These are phyloP conservation scores for Ips typographus DNA, from an alignment of 1,140 invertebrate genomes.

Conservation along the genomic window DNA sequence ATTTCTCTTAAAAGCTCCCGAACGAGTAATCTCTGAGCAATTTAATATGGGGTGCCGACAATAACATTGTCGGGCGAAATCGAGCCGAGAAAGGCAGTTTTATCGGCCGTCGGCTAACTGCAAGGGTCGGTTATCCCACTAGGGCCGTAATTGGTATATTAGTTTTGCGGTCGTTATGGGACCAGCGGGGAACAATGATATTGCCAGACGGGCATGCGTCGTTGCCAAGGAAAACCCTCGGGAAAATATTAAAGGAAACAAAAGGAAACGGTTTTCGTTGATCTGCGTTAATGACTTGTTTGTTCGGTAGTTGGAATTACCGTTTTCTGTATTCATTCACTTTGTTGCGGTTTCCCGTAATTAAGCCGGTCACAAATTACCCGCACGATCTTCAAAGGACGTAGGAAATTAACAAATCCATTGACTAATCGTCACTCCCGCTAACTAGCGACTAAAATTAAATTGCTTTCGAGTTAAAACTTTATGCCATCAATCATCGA, in stretches of 20 bases:
- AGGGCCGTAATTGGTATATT: conserved; percentile 49
- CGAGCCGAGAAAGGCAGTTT: conserved; percentile 38
- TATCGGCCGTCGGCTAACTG: conserved; percentile 35
- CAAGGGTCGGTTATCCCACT: conserved; percentile 35
- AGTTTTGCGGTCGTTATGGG: conserved; percentile 49
- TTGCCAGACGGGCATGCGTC: conserved; percentile 16
- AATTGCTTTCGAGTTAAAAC: conserved; percentile 26
- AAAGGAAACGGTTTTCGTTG: background rate
- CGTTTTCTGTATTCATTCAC: conserved; percentile 28
- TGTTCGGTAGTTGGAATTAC: background rate
- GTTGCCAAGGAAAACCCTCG: background rate
- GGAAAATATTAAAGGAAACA: background rate
- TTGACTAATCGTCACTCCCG: conserved; percentile 35
- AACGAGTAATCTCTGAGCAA: conserved; percentile 28
- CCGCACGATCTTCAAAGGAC: conserved; percentile 24
- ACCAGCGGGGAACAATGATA: conserved; percentile 28
- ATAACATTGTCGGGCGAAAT: conserved; percentile 39
- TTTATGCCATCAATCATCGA: conserved; percentile 30
- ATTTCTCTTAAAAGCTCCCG: conserved; percentile 19
- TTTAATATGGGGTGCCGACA: conserved; percentile 39
- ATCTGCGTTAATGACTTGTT: conserved; percentile 28
- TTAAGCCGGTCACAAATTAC: conserved; percentile 32
- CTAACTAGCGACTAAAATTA: conserved; percentile 34
- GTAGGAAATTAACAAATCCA: conserved; percentile 35
- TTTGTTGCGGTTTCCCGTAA: conserved; percentile 21